Base-by-base conservation (phyloP, 2,888 invertebrate genomes). In the Lepidonotus clava region DNA sequence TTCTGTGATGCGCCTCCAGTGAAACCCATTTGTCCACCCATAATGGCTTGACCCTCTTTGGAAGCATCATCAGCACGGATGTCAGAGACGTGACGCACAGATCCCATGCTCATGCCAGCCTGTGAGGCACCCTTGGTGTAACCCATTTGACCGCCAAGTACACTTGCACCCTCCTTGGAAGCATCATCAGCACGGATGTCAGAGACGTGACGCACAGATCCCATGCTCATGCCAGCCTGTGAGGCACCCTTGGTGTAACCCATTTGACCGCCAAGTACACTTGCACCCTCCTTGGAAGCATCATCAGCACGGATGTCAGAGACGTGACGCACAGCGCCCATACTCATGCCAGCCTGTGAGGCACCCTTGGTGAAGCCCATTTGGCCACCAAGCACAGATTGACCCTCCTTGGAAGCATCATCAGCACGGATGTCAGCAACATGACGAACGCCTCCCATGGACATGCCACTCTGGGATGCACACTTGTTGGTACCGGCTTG, bases 121-220 rank as follows among this genome's bases (percentile, higher is more conserved):
- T 94, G 94, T 51, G 90, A 91, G 36, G 94, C 94, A 5, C 91
- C 91, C 89, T 93, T 92, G 89, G 94, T 94, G 85, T 90, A 91
- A 8, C 94, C 94, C 66, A 92, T 90, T 88, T 94, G 94, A 4
- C 92, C 90, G 53, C 93, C 91, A 36, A 94, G 91, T 18, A 92
- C 89, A 4, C 90, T 90, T 4, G 92, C 91, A 8, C 93, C 92
- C 66, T 91, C 91, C 36, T 90, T 90, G 66, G 88, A 87, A 84
- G 91, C 89, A 36, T 93, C 93, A 86, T 93, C 94, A 32, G 92
- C 92, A 38, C 92, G 84, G 86, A 93, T 93, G 88, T 94, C 93
- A 46, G 93, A 90, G 14, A 92, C 92, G 87, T 93, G 93, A 61
- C 94, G 89, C 0, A 91, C 90, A 28, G 91, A 90, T 8, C 94